phyloP scores from a whole-genome alignment of 2,113 vertebrate genomes.

The Zosterops hypoxanthus region DNA sequence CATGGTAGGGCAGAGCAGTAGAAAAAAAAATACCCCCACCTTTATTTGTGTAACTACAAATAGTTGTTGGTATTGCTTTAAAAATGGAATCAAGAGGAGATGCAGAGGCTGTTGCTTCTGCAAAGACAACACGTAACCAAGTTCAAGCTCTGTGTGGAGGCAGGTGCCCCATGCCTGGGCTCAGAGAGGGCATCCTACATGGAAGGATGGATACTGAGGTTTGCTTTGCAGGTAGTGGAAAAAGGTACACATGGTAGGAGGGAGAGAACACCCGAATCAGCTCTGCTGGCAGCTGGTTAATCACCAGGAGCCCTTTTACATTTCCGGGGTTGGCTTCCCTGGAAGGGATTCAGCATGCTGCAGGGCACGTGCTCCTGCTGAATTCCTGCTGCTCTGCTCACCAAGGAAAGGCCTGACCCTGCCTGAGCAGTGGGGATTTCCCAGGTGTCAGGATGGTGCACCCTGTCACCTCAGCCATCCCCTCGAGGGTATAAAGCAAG shows the following conservation, averaged over 20 bases:
- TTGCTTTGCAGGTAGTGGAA: background rate
- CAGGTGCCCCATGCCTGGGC: background rate
- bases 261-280: background rate
- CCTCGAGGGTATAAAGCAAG: fast-evolving
- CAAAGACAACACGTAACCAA: background rate
- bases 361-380: background rate
- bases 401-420: background rate
- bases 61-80: background rate
- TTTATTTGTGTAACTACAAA: background rate
- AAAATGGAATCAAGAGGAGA: background rate
- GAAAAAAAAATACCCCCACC: background rate
- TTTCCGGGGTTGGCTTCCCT: background rate
- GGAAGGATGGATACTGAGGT: background rate
- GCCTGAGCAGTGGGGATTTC: background rate
- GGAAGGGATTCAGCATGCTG: background rate
- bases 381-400: background rate
- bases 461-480: background rate
- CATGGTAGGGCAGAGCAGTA: background rate
- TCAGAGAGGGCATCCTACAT: background rate
- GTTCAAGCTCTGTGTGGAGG: background rate
- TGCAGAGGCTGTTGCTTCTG: background rate
- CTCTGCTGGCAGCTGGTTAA: background rate
- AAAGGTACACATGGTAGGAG: background rate
- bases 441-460: background rate
- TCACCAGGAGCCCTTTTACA: background rate